These are phyloP conservation scores for Larimichthys polyactis DNA, from an alignment of 2,113 vertebrate species.

Conservation along the genomic window DNA sequence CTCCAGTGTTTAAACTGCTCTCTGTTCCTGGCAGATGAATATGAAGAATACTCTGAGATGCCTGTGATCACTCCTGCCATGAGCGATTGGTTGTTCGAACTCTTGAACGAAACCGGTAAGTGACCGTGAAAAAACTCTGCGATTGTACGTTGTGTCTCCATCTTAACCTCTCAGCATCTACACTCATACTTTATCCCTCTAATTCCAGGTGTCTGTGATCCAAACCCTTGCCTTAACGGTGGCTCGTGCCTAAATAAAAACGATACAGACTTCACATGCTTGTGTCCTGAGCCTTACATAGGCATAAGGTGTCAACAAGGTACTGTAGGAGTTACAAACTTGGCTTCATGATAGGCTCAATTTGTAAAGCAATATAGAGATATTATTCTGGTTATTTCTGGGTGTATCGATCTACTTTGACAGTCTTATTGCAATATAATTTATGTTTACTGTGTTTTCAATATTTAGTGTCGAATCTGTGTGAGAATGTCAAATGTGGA, in stretches of 20 bases:
- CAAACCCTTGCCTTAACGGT: constrained; percentile 41
- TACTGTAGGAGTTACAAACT: background rate
- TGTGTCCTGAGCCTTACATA: constrained; percentile 20
- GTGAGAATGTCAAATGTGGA: constrained; percentile 17
- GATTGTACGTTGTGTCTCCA: no score
- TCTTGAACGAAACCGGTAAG: constrained; percentile 7
- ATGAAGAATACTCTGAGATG: fast-evolving
- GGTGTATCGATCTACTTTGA: background rate
- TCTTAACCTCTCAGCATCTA: background rate
- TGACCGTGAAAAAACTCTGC: background rate
- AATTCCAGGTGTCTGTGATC: constrained; percentile 34
- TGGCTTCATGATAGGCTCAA: background rate
- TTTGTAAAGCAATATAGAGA: background rate
- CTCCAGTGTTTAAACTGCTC: background rate
- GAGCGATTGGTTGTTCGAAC: constrained; percentile 11
- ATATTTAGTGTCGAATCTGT: constrained; percentile 30
- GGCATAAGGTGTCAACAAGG: constrained; percentile 47
- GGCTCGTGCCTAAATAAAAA: constrained; percentile 3
- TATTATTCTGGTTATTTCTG: background rate
- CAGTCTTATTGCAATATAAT: no score
- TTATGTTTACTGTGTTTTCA: background rate
- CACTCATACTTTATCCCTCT: background rate
- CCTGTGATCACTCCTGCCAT: fast-evolving
- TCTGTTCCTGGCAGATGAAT: constrained; percentile 12
- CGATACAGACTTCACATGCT: background rate